Evolutionary conservation across 2,113 vertebrate species (phyloP), one percentile per base, ranked within the genome.

Genomic region (Rhabdornis inornatus): DNA sequence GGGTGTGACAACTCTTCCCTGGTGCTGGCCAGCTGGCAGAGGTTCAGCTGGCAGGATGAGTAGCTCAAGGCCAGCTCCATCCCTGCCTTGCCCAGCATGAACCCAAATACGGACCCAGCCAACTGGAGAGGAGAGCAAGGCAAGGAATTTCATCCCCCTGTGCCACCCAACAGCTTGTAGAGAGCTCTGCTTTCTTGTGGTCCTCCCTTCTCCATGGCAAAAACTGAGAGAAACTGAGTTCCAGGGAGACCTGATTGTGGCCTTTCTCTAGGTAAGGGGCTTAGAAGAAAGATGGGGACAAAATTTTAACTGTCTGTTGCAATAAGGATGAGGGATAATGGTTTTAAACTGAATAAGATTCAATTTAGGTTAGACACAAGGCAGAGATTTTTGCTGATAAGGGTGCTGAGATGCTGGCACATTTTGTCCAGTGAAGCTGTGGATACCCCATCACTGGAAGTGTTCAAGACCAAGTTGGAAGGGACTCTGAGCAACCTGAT

Each of bases 111-210:
- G 21, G 83, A 14, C 23, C 64, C 44, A 69, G 45, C 10, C 70
- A 79, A 77, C 57, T 82, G 83, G 61, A 79, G 77, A 66, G n/a
- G 40, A 85, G 56, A 47, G 22, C 31, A 37, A 39, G 33, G 22
- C 0, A 0, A 35, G 39, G 55, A 28, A 60, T 86, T 77, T 1
- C 0, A 9, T 27, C 33, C 6, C 16, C 3, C 47, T 0, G 0
- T 55, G 53, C 28, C 31, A 40, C 24, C 17, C 2, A 0, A 23
- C 9, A 39, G 15, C 10, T 23, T 39, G 19, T 8, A 12, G 27
- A 8, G 11, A 17, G 23, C 7, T 56, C 31, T 52, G 30, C 31
- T 44, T 60, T 56, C 56, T 85, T 16, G 4, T 28, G 40, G 13
- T 49, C 19, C 40, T 87, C 33, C 17, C 31, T 82, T 44, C 57